Evolutionary conservation across 2,888 invertebrate genomes (phyloP).

Genomic region (Anoplius nigerrimus): DNA sequence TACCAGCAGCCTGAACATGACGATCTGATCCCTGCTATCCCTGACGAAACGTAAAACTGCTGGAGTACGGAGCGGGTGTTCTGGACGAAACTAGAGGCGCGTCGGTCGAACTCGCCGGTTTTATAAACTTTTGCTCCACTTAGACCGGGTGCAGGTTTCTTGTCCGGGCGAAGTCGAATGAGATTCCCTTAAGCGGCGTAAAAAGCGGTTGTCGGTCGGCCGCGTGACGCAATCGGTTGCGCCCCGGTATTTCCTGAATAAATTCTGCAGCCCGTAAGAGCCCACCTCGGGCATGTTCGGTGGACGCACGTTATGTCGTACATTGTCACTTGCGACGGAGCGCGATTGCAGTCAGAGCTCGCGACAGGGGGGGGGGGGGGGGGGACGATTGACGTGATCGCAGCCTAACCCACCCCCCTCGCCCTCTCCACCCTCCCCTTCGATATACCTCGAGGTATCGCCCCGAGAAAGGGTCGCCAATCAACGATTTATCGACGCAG

Average conservation of each 20-base stretch:
- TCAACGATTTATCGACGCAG: background rate
- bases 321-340: conserved; percentile 34
- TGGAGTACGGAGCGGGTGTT: conserved; percentile 37
- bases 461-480: conserved; percentile 32
- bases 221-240: conserved; percentile 64
- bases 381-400: no score
- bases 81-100: conserved; percentile 64
- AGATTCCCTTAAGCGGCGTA: conserved; percentile 72
- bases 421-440: no score
- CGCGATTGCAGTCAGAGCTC: no score
- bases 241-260: conserved; percentile 72
- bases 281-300: conserved; percentile 36
- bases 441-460: conserved; percentile 41
- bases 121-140: conserved; percentile 71
- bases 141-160: conserved; percentile 50
- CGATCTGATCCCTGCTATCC: conserved; percentile 8
- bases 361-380: no score
- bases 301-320: conserved; percentile 27
- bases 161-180: conserved; percentile 45
- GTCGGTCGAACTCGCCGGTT: conserved; percentile 56
- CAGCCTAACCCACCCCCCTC: no score
- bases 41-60: background rate
- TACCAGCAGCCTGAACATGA: conserved; percentile 60
- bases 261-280: conserved; percentile 55
- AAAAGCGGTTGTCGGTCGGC: conserved; percentile 62